phyloP scores from a whole-genome alignment of 2,888 invertebrate species.

The Trilocha varians region DNA sequence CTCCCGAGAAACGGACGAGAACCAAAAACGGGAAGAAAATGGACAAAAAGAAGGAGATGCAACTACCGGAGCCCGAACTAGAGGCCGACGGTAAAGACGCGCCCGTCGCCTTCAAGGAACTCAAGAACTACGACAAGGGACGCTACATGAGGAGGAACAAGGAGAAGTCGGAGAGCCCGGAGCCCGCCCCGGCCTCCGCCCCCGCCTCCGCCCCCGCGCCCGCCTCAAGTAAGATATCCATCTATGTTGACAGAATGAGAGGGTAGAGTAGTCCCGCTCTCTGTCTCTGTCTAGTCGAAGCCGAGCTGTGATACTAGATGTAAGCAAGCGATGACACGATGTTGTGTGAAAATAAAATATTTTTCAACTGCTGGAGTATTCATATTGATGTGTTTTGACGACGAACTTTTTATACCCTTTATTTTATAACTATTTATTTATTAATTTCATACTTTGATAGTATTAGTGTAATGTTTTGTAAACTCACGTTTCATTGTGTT shows the following conservation, averaged over 20 bases:
- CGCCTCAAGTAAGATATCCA: conserved; percentile 67
- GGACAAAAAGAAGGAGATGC: conserved; percentile 14
- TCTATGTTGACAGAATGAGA: conserved; percentile 34
- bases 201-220: conserved; percentile 23
- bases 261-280: conserved; percentile 16
- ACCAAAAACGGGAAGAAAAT: conserved; percentile 19
- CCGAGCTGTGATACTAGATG: conserved; percentile 45
- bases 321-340: conserved; percentile 35
- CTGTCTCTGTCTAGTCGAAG: conserved; percentile 12
- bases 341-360: conserved; percentile 61
- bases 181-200: conserved; percentile 28
- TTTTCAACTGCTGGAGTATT: conserved; percentile 62
- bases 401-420: conserved; percentile 43
- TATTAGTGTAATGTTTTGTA: not conserved
- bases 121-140: conserved; percentile 72
- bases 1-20: conserved; percentile 33
- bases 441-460: not conserved
- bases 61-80: conserved; percentile 17
- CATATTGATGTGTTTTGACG: conserved; percentile 47
- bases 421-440: conserved; percentile 9
- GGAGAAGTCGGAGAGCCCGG: conserved; percentile 74
- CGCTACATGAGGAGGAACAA: conserved; percentile 79
- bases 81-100: conserved; percentile 24
- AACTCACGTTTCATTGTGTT: not conserved
- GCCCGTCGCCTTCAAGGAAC: conserved; percentile 67